Conservation (phyloP, 1,140 invertebrate species). For the Triops longicaudatus region DNA sequence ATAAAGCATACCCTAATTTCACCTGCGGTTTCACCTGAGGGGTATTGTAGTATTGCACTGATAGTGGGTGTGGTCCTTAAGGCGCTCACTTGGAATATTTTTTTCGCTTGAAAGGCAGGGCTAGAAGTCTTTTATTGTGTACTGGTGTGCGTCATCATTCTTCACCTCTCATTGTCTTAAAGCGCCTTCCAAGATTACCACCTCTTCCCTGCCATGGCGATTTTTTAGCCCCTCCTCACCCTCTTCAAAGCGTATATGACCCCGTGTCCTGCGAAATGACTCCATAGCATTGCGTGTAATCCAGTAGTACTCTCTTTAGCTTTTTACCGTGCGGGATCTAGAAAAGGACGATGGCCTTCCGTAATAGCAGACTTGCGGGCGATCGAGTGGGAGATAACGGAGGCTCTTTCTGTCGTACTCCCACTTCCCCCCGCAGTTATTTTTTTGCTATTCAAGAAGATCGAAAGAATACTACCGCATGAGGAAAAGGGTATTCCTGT, state of each 20-base stretch:
- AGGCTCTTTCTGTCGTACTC: background rate
- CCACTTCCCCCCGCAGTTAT: background rate
- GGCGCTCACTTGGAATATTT: background rate
- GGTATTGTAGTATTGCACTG: background rate
- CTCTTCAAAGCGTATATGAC: too few relatives aligned
- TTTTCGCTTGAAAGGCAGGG: background rate
- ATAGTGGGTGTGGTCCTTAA: background rate
- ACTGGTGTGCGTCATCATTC: too few relatives aligned
- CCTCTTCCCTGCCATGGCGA: too few relatives aligned
- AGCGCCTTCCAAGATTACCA: too few relatives aligned
- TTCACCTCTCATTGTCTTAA: too few relatives aligned
- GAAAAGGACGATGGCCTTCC: slow-evolving; percentile 6
- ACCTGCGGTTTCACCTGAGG: background rate
- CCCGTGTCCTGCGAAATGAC: too few relatives aligned
- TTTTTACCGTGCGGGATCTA: background rate
- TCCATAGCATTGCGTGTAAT: background rate
- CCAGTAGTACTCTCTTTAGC: background rate
- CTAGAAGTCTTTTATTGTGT: background rate
- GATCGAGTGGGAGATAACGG: background rate
- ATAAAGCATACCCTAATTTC: background rate
- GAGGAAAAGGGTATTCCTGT: too few relatives aligned
- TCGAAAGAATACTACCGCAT: too few relatives aligned
- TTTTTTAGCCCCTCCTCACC: too few relatives aligned
- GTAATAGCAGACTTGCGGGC: background rate
- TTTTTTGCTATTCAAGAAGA: background rate